Evolutionary conservation across 2,113 vertebrate species (phyloP), one percentile per base, ranked within the genome.

Genomic region (Labrus mixtus): DNA sequence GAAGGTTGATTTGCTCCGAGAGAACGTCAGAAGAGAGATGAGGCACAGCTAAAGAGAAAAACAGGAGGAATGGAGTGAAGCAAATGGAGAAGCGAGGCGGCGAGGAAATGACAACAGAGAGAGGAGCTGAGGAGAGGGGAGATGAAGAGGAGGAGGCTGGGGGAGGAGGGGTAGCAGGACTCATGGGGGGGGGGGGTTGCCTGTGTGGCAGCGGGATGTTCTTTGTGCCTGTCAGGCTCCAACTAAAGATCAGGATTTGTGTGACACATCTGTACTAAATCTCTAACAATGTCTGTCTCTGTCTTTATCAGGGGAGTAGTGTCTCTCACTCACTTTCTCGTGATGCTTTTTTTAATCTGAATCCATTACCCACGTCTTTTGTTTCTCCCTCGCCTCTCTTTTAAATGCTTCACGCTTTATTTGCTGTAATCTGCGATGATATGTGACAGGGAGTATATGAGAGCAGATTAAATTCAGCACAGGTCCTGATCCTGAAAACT

Each of bases 181-280:
- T 79, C 73, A 76, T 33, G 25, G 70, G 69, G 77, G 73, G 68
- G 67, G 25, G 29, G 29, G 29, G 29, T 33, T 33, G 1, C 62
- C 63, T 74, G 77, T 45, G n/a, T 79, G 84, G 63, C 45, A 78
- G 58, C 57, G 58, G 83, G 78, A 79, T 83, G 83, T 85, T 87
- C 87, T 91, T 76, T 89, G 88, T 82, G 88, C 69, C 81, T 88
- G 93, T 91, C 92, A 91, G 78, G 73, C 68, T 74, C 82, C 75
- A 85, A 90, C 88, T 93, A 90, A 93, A 93, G 90, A 94, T 92
- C 90, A 80, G 91, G 88, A 90, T 92, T 91, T 91, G 78, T 87
- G 88, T 90, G 92, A 93, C 92, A 92, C 93, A 91, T 92, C 91
- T 86, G 81, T 70, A 87, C 90, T 87, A 90, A 92, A 93, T 91